Conservation (phyloP, 2,797 vertebrate species). For the Garrulus glandarius region DNA sequence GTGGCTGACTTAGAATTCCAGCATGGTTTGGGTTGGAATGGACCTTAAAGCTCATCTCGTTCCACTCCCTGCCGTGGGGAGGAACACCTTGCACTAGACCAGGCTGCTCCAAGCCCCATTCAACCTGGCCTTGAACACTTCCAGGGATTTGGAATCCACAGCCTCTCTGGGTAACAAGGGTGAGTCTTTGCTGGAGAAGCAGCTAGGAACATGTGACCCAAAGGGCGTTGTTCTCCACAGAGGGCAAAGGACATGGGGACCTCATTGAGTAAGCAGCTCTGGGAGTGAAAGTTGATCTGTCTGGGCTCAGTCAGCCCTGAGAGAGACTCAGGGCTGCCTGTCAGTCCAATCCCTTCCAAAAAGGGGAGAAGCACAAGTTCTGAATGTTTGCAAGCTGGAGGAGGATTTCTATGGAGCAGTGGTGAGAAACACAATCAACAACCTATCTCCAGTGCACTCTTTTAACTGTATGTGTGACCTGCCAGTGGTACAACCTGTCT, state of each 20-base stretch:
- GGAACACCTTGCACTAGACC: not conserved
- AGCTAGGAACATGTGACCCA: not conserved
- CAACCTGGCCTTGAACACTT: not conserved
- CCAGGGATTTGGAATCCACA: not conserved
- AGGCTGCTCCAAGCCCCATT: not conserved
- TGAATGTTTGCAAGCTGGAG: not conserved
- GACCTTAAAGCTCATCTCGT: not conserved
- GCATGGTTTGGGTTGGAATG: not conserved
- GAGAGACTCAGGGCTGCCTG: not conserved
- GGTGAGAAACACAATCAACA: not conserved
- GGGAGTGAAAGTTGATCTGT: not conserved
- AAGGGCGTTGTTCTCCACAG: not conserved
- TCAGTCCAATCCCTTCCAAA: not conserved
- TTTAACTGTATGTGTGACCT: not conserved
- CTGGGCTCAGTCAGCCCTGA: not conserved
- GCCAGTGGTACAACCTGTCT: not conserved
- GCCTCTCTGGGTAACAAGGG: not conserved
- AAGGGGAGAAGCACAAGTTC: not conserved
- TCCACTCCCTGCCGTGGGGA: not conserved
- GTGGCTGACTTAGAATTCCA: not conserved
- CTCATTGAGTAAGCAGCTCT: not conserved
- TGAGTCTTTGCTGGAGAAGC: not conserved
- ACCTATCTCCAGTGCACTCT: fast-evolving
- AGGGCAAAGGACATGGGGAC: not conserved
- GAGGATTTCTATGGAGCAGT: not conserved